A percentile compares a stretch with the other conserved stretches of the same genome.
Evolutionary conservation across 2,797 vertebrate genomes (phyloP).

Genomic region (Sylvia borin): DNA sequence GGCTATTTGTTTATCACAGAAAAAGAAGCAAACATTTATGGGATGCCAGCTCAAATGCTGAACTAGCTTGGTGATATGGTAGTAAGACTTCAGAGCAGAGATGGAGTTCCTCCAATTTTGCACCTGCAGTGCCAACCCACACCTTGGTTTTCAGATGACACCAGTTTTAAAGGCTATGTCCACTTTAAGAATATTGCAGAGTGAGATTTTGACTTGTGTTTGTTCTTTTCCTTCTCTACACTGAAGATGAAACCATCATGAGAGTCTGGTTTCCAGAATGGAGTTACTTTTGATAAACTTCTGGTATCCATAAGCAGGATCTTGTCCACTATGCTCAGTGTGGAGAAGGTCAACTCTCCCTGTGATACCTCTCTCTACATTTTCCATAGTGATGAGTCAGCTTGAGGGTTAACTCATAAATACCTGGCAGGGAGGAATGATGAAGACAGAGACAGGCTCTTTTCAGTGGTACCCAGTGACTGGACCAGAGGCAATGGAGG

Average conservation of each 20-base stretch:
- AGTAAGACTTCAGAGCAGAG: not conserved
- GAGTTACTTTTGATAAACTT: not conserved
- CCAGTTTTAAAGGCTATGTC: not conserved
- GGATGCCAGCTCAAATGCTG: not conserved
- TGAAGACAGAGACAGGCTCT: not conserved
- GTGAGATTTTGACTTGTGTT: not conserved
- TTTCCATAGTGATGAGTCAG: not conserved
- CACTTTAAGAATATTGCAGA: not conserved
- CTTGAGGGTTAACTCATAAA: not conserved
- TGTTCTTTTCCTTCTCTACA: not conserved
- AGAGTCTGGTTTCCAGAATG: not conserved
- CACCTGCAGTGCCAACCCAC: not conserved
- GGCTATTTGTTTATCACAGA: not conserved
- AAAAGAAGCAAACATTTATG: not conserved
- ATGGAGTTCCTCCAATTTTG: not conserved
- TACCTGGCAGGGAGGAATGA: not conserved
- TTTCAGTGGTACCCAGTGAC: not conserved
- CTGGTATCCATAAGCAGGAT: not conserved
- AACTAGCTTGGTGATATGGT: not conserved
- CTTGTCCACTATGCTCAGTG: not conserved
- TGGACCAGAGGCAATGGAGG: not conserved
- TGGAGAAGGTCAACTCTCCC: not conserved
- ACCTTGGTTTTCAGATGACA: not conserved
- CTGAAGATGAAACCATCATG: not conserved
- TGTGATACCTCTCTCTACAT: not conserved